These are phyloP conservation scores for Epirrhoe tristata DNA, from an alignment of 2,888 invertebrate genomes.

Conservation along the genomic window DNA sequence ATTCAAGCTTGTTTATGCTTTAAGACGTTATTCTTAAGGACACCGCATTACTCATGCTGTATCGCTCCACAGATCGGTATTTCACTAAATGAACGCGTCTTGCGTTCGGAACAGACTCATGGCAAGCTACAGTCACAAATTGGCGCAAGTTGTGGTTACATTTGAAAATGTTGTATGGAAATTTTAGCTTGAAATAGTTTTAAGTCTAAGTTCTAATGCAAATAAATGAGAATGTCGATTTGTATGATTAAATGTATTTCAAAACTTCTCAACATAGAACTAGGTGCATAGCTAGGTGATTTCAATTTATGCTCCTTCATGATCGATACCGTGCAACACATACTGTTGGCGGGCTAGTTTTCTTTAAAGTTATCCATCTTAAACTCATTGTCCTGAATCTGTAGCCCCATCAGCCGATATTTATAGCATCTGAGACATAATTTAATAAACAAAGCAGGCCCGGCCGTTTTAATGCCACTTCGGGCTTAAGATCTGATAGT, in stretches of 20 bases:
- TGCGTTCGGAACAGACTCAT: slow-evolving; percentile 8
- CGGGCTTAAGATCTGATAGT: slow-evolving; percentile 82
- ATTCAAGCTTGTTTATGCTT: slow-evolving; percentile 63
- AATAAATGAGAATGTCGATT: no score
- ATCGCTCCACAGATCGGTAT: slow-evolving; percentile 79
- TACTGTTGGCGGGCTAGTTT: no score
- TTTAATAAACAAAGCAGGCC: slow-evolving; percentile 85
- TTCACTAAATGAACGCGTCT: slow-evolving; percentile 82
- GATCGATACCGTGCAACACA: no score
- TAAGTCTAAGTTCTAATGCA: no score
- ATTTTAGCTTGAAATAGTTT: no score
- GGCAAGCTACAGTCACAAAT: slow-evolving; percentile 1
- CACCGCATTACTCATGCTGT: slow-evolving; percentile 78
- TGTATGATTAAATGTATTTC: no score
- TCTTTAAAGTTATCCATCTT: neutral
- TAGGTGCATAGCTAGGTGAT: no score
- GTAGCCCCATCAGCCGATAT: slow-evolving; percentile 59
- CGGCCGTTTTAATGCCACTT: slow-evolving; percentile 78
- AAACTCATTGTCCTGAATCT: slow-evolving; percentile 15
- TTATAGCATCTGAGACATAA: slow-evolving; percentile 82
- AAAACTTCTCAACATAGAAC: no score
- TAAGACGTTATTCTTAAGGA: slow-evolving; percentile 73
- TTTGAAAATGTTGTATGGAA: no score
- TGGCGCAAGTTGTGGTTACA: neutral
- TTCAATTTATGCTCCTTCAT: no score